A percentile compares a stretch with the other conserved stretches of the same genome.
Evolutionary conservation across 2,888 invertebrate genomes (phyloP).

Genomic region (Dexiosoma caninum): DNA sequence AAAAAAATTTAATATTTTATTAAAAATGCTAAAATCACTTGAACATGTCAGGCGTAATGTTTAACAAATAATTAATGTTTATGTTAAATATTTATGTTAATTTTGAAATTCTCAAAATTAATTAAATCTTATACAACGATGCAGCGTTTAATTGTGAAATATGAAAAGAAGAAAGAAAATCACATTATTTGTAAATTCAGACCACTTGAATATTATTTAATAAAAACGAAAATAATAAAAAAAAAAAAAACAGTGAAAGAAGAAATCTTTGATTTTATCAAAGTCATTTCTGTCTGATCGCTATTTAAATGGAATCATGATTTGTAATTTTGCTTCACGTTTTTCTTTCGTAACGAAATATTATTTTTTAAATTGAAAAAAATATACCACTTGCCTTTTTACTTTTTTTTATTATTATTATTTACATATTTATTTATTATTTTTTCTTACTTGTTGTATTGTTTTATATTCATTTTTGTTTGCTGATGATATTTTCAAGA

Average conservation of each 20-base stretch:
- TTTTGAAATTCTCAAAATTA: slow-evolving; percentile 36
- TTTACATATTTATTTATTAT: background rate
- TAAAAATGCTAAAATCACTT: background rate
- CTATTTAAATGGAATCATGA: slow-evolving; percentile 44
- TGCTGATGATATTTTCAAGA: slow-evolving; percentile 15
- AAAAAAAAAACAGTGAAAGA: background rate
- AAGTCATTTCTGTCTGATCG: slow-evolving; percentile 29
- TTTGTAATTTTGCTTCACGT: slow-evolving; percentile 19
- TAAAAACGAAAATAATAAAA: background rate
- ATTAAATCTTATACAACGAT: slow-evolving; percentile 13
- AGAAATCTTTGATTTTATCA: slow-evolving; percentile 27
- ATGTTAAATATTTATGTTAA: slow-evolving; percentile 4
- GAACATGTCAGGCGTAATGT: slow-evolving; percentile 37
- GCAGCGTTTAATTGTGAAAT: background rate
- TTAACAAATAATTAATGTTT: slow-evolving; percentile 39
- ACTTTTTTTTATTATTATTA: background rate
- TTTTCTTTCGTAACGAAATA: background rate
- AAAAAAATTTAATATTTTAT: background rate
- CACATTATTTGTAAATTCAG: slow-evolving; percentile 18
- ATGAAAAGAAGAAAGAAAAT: background rate
- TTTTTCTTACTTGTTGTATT: background rate
- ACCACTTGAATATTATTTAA: slow-evolving; percentile 44
- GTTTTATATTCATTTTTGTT: background rate
- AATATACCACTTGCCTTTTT: slow-evolving; percentile 5
- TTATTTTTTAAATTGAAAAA: slow-evolving; percentile 2